A percentile compares a stretch with the other conserved stretches of the same genome.
phyloP scores from a whole-genome alignment of 2,888 invertebrate species.

The Caenorhabditis drosophilae region DNA sequence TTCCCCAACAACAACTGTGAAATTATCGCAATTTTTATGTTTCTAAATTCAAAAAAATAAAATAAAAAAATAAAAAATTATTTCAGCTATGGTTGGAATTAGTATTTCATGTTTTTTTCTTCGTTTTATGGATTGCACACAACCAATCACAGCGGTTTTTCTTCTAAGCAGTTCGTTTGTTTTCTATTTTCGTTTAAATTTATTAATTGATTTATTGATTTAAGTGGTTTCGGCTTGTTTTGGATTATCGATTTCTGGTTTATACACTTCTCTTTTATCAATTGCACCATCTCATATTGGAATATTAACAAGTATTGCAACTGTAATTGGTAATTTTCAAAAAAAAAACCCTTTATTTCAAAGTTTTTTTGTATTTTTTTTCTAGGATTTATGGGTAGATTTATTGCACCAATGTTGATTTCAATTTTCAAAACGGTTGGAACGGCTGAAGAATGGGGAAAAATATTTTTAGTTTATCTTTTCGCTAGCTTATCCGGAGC shows the following conservation, averaged over 20 bases:
- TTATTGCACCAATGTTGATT: conserved; percentile 47
- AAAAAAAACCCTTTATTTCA: background rate
- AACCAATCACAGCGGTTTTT: conserved; percentile 10
- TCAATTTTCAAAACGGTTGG: conserved; percentile 52
- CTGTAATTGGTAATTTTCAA: conserved; percentile 34
- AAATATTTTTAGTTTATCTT: conserved; percentile 46
- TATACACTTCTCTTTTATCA: conserved; percentile 58
- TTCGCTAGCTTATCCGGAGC: conserved; percentile 32
- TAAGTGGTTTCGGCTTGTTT: conserved; percentile 45
- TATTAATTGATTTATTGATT: conserved; percentile 4
- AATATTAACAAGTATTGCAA: conserved; percentile 48
- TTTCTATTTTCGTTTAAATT: background rate
- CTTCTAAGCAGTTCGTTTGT: conserved; percentile 21
- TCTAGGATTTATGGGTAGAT: conserved; percentile 46
- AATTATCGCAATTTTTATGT: conserved; percentile 49
- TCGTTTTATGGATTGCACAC: conserved; percentile 24
- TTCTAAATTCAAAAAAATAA: no score
- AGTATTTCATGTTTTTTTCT: conserved; percentile 25
- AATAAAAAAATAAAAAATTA: no score
- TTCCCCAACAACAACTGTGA: conserved; percentile 45
- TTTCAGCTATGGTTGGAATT: conserved; percentile 32
- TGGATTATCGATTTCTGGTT: conserved; percentile 55
- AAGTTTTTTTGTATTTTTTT: conserved; percentile 2
- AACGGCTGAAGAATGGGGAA: conserved; percentile 55
- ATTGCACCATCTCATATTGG: conserved; percentile 60